These are phyloP conservation scores for Bombus soroeensis DNA, from an alignment of 1,140 invertebrate genomes.

Conservation along the genomic window DNA sequence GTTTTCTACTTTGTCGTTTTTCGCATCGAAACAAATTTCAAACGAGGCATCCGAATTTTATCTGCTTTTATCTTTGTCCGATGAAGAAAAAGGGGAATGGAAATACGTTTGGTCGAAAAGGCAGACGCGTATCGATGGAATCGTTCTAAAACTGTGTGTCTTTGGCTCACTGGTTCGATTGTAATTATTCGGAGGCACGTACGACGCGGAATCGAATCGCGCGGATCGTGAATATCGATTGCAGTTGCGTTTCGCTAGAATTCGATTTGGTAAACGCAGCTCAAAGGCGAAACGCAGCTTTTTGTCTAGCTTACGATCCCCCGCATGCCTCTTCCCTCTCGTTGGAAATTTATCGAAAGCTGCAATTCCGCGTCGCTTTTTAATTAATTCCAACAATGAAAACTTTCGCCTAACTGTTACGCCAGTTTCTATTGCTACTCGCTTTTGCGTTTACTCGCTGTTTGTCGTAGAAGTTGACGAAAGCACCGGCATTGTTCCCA, in stretches of 20 bases:
- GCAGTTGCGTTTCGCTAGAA: constrained; percentile 1
- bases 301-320: background rate
- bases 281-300: background rate
- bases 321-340: too few relatives aligned
- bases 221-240: constrained; percentile 17
- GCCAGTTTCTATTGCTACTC: background rate
- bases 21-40: too few relatives aligned
- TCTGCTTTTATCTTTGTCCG: background rate
- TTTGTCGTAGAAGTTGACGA: background rate
- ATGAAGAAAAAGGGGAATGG: background rate
- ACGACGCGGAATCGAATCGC: background rate
- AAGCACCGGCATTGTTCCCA: background rate
- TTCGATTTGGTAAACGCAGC: background rate
- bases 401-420: too few relatives aligned
- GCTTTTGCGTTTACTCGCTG: background rate
- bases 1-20: too few relatives aligned
- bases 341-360: constrained; percentile 6
- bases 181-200: constrained; percentile 17
- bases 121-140: background rate
- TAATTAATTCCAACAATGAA: constrained; percentile 11
- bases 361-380: background rate
- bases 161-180: background rate
- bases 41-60: too few relatives aligned
- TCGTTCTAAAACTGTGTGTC: background rate
- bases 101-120: background rate